Evolutionary conservation across 1,140 invertebrate species (phyloP).

Genomic region (Dinoponera quadriceps): DNA sequence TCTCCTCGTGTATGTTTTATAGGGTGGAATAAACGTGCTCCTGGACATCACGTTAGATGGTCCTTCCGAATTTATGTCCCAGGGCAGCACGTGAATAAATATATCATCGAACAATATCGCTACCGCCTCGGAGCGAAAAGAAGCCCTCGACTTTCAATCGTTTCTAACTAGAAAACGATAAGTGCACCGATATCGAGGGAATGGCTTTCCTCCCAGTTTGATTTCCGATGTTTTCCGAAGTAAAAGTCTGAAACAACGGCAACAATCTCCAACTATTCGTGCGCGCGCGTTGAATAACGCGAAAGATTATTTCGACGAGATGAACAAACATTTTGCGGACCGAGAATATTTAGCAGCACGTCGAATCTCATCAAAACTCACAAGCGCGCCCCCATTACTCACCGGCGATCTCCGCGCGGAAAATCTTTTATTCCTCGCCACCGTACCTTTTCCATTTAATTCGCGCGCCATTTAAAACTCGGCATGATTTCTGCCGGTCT

Average conservation of each 20-base stretch:
- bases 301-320: not conserved
- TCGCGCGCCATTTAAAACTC: slow-evolving; percentile 56
- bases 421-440: slow-evolving; percentile 37
- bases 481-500: slow-evolving; percentile 47
- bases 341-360: not conserved
- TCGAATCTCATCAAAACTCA: slow-evolving; percentile 11
- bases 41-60: not conserved
- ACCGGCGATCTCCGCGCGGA: not conserved
- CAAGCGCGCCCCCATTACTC: not conserved
- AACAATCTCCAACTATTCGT: too few species aligned
- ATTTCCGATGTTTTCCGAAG: not conserved
- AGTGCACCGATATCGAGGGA: not conserved
- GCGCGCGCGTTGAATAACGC: not conserved
- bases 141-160: not conserved
- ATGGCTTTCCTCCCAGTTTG: not conserved
- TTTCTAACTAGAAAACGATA: not conserved
- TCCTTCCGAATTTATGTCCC: not conserved
- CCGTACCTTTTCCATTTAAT: slow-evolving; percentile 44
- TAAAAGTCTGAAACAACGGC: too few species aligned
- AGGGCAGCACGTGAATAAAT: not conserved
- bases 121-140: not conserved
- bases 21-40: not conserved
- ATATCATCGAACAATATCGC: not conserved
- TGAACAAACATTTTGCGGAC: not conserved
- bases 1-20: not conserved